A percentile compares a stretch with the other conserved stretches of the same genome.
These are phyloP conservation scores for Gallirallus australis DNA, from an alignment of 2,797 vertebrate genomes.

Conservation along the genomic window DNA sequence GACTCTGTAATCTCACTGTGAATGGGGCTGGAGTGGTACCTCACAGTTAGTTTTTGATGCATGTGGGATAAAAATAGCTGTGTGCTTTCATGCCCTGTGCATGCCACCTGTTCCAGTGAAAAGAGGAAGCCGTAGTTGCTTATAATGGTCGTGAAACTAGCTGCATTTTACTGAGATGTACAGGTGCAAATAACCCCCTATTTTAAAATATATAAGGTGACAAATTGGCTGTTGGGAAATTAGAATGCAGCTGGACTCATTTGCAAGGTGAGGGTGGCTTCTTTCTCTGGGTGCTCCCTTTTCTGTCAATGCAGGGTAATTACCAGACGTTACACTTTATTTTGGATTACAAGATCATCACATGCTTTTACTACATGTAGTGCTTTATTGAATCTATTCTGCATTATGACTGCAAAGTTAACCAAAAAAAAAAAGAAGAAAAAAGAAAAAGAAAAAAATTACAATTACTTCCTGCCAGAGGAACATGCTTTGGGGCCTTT, in stretches of 20 bases:
- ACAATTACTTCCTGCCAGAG: slow-evolving; percentile 45
- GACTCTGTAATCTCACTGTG: neutral
- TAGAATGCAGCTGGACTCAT: neutral
- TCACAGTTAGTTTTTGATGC: neutral
- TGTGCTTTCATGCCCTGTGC: neutral
- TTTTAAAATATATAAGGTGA: slow-evolving; percentile 37
- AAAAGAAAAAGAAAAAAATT: neutral
- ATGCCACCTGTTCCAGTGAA: slow-evolving; percentile 62
- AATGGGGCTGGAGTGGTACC: neutral
- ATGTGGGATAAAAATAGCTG: neutral
- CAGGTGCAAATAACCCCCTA: slow-evolving; percentile 43
- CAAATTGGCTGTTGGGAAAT: slow-evolving; percentile 13
- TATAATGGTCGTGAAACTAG: slow-evolving; percentile 45
- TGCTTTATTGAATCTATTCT: slow-evolving; percentile 45
- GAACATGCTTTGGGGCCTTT: slow-evolving; percentile 9
- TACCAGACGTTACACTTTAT: neutral
- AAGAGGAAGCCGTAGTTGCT: slow-evolving; percentile 71
- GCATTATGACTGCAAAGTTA: slow-evolving; percentile 23
- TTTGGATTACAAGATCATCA: slow-evolving; percentile 36
- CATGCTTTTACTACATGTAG: slow-evolving; percentile 12
- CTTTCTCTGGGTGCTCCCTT: neutral
- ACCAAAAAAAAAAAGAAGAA: no score
- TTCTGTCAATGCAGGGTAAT: neutral
- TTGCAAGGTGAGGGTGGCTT: neutral
- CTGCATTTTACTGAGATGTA: slow-evolving; percentile 43